Evolutionary conservation across 2,888 invertebrate species (phyloP).

Genomic region (Ectropis crepuscularia): DNA sequence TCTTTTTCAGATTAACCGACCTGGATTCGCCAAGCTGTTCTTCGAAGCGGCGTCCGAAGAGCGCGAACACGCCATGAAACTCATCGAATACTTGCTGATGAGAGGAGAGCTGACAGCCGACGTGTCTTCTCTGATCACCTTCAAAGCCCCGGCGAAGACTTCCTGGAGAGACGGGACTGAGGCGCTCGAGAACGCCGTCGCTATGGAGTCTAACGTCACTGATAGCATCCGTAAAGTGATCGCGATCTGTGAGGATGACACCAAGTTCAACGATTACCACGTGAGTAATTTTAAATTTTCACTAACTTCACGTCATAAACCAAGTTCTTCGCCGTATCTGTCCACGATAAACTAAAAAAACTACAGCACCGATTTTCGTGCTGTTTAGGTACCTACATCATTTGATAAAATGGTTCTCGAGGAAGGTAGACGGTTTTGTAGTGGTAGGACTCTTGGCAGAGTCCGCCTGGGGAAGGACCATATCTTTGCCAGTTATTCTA

Average conservation of each 20-base stretch:
- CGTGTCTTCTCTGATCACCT: slow-evolving; percentile 85
- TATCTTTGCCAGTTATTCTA: too few species aligned
- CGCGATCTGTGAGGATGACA: slow-evolving; percentile 37
- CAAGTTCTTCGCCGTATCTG: too few species aligned
- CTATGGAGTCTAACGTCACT: slow-evolving; percentile 78
- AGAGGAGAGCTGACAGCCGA: slow-evolving; percentile 90
- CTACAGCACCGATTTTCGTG: too few species aligned
- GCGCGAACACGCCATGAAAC: slow-evolving; percentile 93
- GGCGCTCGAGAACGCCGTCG: slow-evolving; percentile 76
- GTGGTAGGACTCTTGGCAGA: too few species aligned
- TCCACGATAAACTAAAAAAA: not conserved
- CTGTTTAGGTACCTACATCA: too few species aligned
- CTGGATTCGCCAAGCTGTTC: slow-evolving; percentile 95
- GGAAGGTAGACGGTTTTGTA: too few species aligned
- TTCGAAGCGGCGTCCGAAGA: slow-evolving; percentile 94
- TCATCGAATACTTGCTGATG: slow-evolving; percentile 95
- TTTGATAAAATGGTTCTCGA: too few species aligned
- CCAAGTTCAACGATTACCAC: slow-evolving; percentile 91
- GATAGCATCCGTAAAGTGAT: too few species aligned
- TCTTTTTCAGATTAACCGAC: slow-evolving; percentile 86
- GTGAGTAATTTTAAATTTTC: slow-evolving; percentile 78
- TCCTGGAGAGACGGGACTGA: slow-evolving; percentile 69
- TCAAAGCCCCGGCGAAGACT: slow-evolving; percentile 77
- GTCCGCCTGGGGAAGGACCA: too few species aligned
- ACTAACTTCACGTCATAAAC: not conserved